phyloP scores from a whole-genome alignment of 1,140 invertebrate genomes.

The Ephestia elutella region DNA sequence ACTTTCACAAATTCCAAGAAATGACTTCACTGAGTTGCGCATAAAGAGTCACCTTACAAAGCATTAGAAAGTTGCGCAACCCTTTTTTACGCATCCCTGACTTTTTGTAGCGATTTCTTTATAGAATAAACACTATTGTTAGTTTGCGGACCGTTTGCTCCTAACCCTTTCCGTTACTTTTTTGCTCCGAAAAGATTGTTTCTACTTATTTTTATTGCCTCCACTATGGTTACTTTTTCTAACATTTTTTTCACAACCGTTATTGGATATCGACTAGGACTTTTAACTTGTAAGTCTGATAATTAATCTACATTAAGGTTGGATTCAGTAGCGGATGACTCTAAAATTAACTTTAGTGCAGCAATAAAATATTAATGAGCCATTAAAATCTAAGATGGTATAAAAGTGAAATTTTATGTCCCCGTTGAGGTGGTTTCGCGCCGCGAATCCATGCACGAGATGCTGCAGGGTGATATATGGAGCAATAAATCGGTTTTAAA shows the following conservation, averaged over 20 bases:
- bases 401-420: constrained; percentile 69
- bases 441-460: constrained; percentile 45
- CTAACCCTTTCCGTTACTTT: constrained; percentile 65
- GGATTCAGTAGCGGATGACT: constrained; percentile 62
- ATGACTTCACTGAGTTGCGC: constrained; percentile 26
- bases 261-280: not conserved
- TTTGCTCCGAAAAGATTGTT: constrained; percentile 36
- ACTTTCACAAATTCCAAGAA: constrained; percentile 63
- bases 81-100: constrained; percentile 50
- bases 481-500: constrained; percentile 50
- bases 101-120: constrained; percentile 52
- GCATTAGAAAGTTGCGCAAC: constrained; percentile 72
- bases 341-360: constrained; percentile 66
- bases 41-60: constrained; percentile 60
- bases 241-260: constrained; percentile 2
- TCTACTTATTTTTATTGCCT: constrained; percentile 34
- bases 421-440: constrained; percentile 42
- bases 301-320: constrained; percentile 53
- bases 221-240: not conserved
- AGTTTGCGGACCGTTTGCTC: constrained; percentile 37
- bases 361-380: constrained; percentile 69
- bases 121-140: constrained; percentile 54
- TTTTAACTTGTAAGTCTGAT: constrained; percentile 10
- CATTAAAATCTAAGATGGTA: constrained; percentile 70
- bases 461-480: constrained; percentile 45